phyloP scores from a whole-genome alignment of 1,140 invertebrate species.

The Pseudomyrmex sp. region DNA sequence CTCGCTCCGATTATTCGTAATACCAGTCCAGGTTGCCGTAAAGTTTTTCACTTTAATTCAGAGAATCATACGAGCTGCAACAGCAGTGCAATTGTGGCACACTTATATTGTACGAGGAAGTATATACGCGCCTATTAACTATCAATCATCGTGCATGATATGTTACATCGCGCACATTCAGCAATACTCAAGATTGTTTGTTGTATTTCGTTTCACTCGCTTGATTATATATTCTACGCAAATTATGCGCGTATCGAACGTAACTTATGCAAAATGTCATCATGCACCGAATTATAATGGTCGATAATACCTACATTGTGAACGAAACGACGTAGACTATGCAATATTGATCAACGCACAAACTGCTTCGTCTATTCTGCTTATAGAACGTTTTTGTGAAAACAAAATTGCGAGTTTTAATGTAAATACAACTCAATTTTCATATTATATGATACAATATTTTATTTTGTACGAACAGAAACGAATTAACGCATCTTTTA shows the following conservation, averaged over 20 bases:
- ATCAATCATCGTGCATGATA: not conserved
- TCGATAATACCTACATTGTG: not conserved
- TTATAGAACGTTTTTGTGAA: constrained; percentile 2
- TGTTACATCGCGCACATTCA: not conserved
- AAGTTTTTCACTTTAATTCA: not conserved
- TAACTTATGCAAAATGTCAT: too few relatives aligned
- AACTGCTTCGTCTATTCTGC: not conserved
- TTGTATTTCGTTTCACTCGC: too few relatives aligned
- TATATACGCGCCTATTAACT: constrained; percentile 1
- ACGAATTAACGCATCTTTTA: too few relatives aligned
- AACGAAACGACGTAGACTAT: not conserved
- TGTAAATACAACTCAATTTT: not conserved
- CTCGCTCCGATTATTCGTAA: not conserved
- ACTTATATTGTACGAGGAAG: constrained; percentile 13
- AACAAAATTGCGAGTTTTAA: not conserved
- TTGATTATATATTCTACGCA: too few relatives aligned
- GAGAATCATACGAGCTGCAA: not conserved
- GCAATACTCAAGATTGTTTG: not conserved
- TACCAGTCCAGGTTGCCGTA: not conserved
- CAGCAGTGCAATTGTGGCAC: not conserved
- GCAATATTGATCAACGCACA: not conserved
- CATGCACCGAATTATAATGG: not conserved
- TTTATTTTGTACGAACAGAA: not conserved
- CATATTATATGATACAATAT: constrained; percentile 3
- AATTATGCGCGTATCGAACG: too few relatives aligned